phyloP scores from a whole-genome alignment of 2,888 invertebrate species.

The Tipula vernalis region DNA sequence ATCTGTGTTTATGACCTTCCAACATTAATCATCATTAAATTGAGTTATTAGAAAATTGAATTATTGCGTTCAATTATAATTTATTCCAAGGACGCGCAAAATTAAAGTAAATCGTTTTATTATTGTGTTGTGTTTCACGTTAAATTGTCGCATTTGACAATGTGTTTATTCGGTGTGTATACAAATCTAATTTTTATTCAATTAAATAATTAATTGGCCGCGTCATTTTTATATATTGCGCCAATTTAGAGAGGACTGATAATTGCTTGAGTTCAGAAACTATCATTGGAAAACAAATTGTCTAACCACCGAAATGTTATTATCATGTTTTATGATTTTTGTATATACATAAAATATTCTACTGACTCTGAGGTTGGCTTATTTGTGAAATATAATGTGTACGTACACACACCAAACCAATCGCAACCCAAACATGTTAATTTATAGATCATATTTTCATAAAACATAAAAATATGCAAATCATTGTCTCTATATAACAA shows the following conservation, averaged over 20 bases:
- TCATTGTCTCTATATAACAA: not conserved
- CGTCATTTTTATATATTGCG: not conserved
- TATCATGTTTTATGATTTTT: not conserved
- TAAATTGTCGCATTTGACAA: not conserved
- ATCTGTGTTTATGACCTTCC: not conserved
- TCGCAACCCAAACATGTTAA: not conserved
- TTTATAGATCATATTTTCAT: not conserved
- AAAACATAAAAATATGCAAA: not conserved
- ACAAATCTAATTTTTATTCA: not conserved
- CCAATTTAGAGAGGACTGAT: too few species aligned
- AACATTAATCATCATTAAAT: not conserved
- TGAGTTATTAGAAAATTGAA: not conserved
- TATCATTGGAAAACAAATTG: not conserved
- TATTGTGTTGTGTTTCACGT: not conserved
- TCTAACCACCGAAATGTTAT: not conserved
- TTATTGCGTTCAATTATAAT: not conserved
- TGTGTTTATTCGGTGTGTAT: not conserved
- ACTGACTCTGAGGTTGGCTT: not conserved
- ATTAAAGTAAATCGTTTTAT: not conserved
- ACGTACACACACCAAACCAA: not conserved
- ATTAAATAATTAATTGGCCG: not conserved
- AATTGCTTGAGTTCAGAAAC: too few species aligned
- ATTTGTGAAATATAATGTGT: not conserved
- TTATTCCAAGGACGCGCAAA: not conserved
- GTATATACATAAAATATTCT: not conserved